Percentiles rank a stretch among this genome's conserved stretches.
These are phyloP conservation scores for Drosophila picticornis DNA, from an alignment of 2,888 invertebrate genomes.

Conservation along the genomic window DNA sequence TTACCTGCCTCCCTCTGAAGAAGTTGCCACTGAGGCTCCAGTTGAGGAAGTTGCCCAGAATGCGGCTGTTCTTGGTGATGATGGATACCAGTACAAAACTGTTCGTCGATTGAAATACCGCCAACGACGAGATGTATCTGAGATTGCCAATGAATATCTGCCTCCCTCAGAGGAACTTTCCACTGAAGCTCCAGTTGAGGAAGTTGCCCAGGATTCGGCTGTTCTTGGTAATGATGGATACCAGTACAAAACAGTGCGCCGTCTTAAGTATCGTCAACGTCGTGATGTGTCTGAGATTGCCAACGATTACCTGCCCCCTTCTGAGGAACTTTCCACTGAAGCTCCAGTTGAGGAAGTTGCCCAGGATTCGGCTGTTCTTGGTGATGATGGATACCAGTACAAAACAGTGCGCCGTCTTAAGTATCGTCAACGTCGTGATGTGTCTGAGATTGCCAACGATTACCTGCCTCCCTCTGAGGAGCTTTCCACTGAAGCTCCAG, in stretches of 20 bases:
- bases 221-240: slow-evolving; percentile 57
- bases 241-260: slow-evolving; percentile 67
- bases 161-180: slow-evolving; percentile 38
- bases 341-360: slow-evolving; percentile 32
- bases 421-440: slow-evolving; percentile 72
- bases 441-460: slow-evolving; percentile 64
- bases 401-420: slow-evolving; percentile 72
- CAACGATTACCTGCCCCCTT: slow-evolving; percentile 60
- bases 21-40: slow-evolving; percentile 34
- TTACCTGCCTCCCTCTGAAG: slow-evolving; percentile 62
- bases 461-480: slow-evolving; percentile 67
- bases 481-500: slow-evolving; percentile 36
- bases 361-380: slow-evolving; percentile 62
- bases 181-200: slow-evolving; percentile 9
- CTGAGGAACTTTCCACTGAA: slow-evolving; percentile 51
- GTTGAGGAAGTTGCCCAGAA: slow-evolving; percentile 34
- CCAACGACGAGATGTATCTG: slow-evolving; percentile 65
- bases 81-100: slow-evolving; percentile 71
- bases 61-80: slow-evolving; percentile 49
- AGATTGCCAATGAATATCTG: slow-evolving; percentile 53
- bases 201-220: slow-evolving; percentile 47
- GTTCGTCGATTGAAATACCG: slow-evolving; percentile 66
- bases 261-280: slow-evolving; percentile 66
- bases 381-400: slow-evolving; percentile 70
- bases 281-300: slow-evolving; percentile 73